Percentiles rank a stretch among this genome's conserved stretches.
Conservation (phyloP, 1,140 invertebrate species). For the Sminthurides bifidus region DNA sequence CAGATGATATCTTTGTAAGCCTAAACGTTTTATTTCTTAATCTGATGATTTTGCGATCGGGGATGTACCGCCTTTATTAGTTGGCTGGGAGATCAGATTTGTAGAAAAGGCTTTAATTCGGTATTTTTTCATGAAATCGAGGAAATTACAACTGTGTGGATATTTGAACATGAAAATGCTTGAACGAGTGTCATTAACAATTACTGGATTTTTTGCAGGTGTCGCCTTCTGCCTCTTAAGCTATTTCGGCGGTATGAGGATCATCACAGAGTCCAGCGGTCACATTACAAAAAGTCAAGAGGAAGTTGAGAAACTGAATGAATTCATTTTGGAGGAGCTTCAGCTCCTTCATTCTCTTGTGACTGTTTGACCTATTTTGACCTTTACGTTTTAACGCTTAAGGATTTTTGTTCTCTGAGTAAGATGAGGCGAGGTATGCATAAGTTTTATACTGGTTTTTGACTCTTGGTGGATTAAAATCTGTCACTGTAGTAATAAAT, state of each 20-base stretch:
- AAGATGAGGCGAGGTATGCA: no score
- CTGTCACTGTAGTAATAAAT: no score
- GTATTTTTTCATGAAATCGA: no score
- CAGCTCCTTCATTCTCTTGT: no score
- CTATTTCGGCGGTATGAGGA: constrained; percentile 12
- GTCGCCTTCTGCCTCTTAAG: constrained; percentile 19
- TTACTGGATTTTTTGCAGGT: constrained; percentile 10
- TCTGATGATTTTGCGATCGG: background rate
- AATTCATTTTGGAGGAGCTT: constrained; percentile 11
- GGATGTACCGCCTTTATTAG: background rate
- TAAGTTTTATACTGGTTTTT: no score
- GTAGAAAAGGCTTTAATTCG: background rate
- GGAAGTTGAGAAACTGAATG: constrained; percentile 11
- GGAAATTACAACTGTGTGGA: no score
- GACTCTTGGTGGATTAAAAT: no score
- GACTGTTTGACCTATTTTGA: no score
- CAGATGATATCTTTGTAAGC: background rate
- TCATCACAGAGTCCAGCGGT: constrained; percentile 7
- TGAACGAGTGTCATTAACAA: no score
- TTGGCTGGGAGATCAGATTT: background rate
- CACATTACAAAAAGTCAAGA: constrained; percentile 7
- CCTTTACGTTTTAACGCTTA: no score
- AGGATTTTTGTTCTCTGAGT: no score
- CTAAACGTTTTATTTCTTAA: background rate
- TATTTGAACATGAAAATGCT: no score